Conservation (phyloP, 2,797 vertebrate species). For the Sciaenops ocellatus region DNA sequence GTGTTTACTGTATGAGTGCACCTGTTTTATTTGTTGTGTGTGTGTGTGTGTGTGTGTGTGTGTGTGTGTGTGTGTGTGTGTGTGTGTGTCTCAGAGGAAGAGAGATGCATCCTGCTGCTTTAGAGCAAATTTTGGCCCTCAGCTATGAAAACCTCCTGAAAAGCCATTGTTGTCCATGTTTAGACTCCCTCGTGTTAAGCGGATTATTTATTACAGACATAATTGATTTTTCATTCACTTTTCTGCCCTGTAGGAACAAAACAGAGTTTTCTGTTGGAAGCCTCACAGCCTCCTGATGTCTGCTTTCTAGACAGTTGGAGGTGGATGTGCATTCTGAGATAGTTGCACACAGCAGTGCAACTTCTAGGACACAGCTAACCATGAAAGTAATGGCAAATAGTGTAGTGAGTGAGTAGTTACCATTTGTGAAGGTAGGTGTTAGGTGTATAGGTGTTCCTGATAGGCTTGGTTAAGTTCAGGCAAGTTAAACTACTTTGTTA, state of each 20-base stretch:
- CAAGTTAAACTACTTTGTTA: too few relatives aligned
- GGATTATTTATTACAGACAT: slow-evolving; percentile 60
- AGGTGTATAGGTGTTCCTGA: too few relatives aligned
- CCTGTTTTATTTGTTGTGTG: not conserved
- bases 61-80: not conserved
- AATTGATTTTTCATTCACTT: slow-evolving; percentile 55
- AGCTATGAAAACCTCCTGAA: slow-evolving; percentile 44
- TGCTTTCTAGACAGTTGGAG: not conserved
- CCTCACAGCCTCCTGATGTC: not conserved
- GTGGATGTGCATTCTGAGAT: not conserved
- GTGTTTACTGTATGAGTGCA: slow-evolving; percentile 7
- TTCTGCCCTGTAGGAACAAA: slow-evolving; percentile 39
- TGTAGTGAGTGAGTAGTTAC: not conserved
- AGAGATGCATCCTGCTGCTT: slow-evolving; percentile 2
- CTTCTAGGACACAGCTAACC: not conserved
- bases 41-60: slow-evolving; percentile 4
- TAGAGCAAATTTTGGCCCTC: slow-evolving; percentile 27
- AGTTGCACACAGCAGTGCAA: not conserved
- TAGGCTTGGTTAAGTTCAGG: too few relatives aligned
- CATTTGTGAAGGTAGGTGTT: not conserved
- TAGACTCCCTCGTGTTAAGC: slow-evolving; percentile 44
- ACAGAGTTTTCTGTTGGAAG: not conserved
- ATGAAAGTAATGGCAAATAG: not conserved
- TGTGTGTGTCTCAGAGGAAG: not conserved
- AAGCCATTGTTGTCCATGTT: slow-evolving; percentile 43